Base-by-base conservation (phyloP, 2,888 invertebrate species). In the Tiliacea citrago region DNA sequence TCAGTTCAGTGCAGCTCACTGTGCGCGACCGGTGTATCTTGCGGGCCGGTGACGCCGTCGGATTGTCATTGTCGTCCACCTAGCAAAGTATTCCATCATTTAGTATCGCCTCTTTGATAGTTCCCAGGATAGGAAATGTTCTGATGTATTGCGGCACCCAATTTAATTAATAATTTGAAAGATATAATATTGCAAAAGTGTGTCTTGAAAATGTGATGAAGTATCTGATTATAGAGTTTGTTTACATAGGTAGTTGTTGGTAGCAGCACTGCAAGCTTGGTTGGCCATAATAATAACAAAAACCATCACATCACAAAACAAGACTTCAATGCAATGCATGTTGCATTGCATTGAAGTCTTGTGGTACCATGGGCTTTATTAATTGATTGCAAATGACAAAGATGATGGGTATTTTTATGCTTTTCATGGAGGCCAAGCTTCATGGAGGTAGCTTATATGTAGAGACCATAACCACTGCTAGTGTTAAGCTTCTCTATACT, bases 1-100 rank as follows among this genome's bases (percentile, higher is more conserved):
- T 97, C 72, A 97, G 93, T 90, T 98, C 98, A 21, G 96, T 96
- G 80, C 97, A 96, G 88, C 96, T 97, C 58, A 96, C 92, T 47
- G 96, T 96, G 63, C 96, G 91, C 35, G 95, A 94, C 68, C 96
- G 88, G 75, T 95, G 93, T 84, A 95, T 94, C 88, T 94, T 95
- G 75, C 94, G 91, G 70, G 95, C 95, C 71, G 96, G 96, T 63
- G 96, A 96, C 82, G 94, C 93, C 76, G 93, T 90, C 61, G 93
- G 55, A 62, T 84, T 91, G 75, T 97, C 95, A 87, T 79, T 87
- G 39, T 97, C 95, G 90, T 97, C 97, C 88, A 97, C 97, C 92
- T 97, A 93, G 51, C 73, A 81, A 29, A 75, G 16, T 42, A 21
- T 16, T 61, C 13, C 24, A 29, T 65, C 16, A 13, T 60, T 80